Evolutionary conservation across 2,113 vertebrate species (phyloP), one percentile per base, ranked within the genome.

Genomic region (Lasiurus borealis): DNA sequence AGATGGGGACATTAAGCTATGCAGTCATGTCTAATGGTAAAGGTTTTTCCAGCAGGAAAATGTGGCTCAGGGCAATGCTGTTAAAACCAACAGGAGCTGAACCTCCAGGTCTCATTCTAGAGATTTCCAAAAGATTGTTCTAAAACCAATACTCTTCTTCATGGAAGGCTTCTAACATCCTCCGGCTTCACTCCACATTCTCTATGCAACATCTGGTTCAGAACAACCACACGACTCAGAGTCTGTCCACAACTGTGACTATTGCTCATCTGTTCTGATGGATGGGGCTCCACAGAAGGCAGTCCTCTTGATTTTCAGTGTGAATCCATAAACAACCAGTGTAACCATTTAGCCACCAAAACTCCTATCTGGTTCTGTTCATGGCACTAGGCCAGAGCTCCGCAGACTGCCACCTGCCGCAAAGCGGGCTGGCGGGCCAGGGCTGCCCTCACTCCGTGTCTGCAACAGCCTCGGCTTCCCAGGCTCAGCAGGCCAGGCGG

Each of bases 261-360:
- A 95, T 96, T 97, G 96, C 97, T 91, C 96, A 96, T 96, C 88
- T 96, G 96, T 95, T 95, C 97, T 96, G 95, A 94, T 95, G 96
- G 95, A 96, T 97, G 95, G 97, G 85, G 95, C 96, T 97, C 97
- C 96, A 95, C 97, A 97, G 97, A 97, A 97, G 97, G 97, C 97
- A 86, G 91, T 94, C 93, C 96, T 95, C 93, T 59, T 91, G 97
- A 94, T 97, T 97, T 96, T 96, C 94, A 96, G 96, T 97, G 96
- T 94, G 91, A 96, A 96, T 97, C 97, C 97, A 97, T 97, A 97
- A 97, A 97, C 97, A 97, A 97, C 95, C 69, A 57, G 94, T 94
- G 95, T 95, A 97, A 96, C 96, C 96, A 97, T 96, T 97, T 97
- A 97, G 97, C 97, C 97, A 95, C 96, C 90, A 71, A 95, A 96